A percentile compares a stretch with the other conserved stretches of the same genome.
Evolutionary conservation across 2,113 vertebrate species (phyloP).

Genomic region (Lagopus muta): DNA sequence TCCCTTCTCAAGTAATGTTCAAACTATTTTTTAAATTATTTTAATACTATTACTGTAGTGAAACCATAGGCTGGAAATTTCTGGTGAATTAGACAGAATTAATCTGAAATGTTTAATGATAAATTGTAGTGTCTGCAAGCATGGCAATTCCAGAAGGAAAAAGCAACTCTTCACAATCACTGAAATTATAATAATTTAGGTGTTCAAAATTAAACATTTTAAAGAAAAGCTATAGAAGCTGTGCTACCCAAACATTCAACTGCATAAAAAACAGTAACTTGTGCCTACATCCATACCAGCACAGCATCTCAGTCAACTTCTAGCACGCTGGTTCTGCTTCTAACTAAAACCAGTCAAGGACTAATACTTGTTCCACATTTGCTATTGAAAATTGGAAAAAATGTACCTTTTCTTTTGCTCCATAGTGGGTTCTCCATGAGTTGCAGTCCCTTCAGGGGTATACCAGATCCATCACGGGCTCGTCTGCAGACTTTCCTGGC

Average conservation of each 20-base stretch:
- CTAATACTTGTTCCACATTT: neutral
- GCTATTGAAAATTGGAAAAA: neutral
- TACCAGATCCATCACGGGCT: neutral
- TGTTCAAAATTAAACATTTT: neutral
- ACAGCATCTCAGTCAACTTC: neutral
- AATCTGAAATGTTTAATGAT: neutral
- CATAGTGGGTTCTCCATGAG: too few relatives aligned
- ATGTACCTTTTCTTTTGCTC: too few relatives aligned
- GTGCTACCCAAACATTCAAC: neutral
- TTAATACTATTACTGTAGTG: neutral
- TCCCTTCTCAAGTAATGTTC: constrained; percentile 29
- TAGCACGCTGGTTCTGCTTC: neutral
- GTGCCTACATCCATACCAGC: neutral
- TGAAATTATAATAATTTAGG: neutral
- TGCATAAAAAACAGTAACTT: neutral
- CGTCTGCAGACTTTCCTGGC: neutral
- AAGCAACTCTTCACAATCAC: neutral
- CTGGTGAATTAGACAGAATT: neutral
- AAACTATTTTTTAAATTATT: neutral
- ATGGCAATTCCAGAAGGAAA: neutral
- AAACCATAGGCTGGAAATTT: neutral
- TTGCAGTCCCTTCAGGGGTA: neutral
- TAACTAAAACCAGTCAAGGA: neutral
- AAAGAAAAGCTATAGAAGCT: neutral
- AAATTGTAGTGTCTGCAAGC: neutral